A percentile compares a stretch with the other conserved stretches of the same genome.
Conservation (phyloP, 2,797 vertebrate genomes). For the Ammospiza maritima region DNA sequence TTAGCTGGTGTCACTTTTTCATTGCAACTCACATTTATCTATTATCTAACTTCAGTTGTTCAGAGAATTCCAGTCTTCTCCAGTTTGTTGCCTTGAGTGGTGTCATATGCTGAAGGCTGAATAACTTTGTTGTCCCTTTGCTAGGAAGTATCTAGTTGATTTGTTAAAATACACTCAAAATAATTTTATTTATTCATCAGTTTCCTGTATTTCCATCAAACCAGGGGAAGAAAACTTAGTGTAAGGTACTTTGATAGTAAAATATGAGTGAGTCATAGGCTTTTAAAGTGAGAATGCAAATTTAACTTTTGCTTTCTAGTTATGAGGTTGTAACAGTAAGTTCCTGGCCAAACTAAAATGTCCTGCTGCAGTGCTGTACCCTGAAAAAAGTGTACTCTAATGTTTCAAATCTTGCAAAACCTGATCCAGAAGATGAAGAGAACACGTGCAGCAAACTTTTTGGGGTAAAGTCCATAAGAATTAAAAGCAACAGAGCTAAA, state of each 20-base stretch:
- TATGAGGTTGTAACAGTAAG: not conserved
- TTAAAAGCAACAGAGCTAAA: not conserved
- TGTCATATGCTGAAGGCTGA: not conserved
- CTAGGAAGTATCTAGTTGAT: not conserved
- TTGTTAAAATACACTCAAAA: not conserved
- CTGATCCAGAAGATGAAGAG: not conserved
- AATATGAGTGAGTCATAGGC: not conserved
- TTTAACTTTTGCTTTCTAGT: not conserved
- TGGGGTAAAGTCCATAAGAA: not conserved
- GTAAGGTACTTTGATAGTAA: not conserved
- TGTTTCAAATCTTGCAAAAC: not conserved
- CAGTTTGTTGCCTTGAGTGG: not conserved
- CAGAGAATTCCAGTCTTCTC: not conserved
- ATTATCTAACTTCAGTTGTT: not conserved
- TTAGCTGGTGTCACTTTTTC: not conserved
- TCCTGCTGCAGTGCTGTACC: not conserved
- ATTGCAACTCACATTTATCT: not conserved
- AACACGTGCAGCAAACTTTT: not conserved
- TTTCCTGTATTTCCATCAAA: not conserved
- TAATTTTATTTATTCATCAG: accelerated
- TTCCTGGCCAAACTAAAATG: not conserved
- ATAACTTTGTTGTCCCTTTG: not conserved
- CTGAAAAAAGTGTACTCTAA: not conserved
- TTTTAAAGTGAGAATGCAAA: not conserved
- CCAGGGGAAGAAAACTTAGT: not conserved